phyloP scores from a whole-genome alignment of 2,888 invertebrate genomes.

The Ochropleura leucogaster region DNA sequence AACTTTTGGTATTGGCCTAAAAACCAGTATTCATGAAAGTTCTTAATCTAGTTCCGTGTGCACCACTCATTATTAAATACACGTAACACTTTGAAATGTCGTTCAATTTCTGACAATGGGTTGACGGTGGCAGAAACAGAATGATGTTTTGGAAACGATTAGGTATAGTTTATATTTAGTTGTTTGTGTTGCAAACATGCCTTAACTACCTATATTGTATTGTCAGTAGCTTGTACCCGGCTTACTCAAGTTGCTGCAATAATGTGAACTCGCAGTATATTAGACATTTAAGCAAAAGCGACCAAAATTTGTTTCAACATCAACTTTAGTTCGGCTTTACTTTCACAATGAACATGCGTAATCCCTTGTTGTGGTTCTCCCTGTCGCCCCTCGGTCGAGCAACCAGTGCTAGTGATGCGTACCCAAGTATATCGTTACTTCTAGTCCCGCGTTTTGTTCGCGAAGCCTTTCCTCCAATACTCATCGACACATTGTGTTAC shows the following conservation, averaged over 20 bases:
- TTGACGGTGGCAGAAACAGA: background rate
- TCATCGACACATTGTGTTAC: conserved; percentile 69
- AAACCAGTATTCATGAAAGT: background rate
- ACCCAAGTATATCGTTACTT: conserved; percentile 67
- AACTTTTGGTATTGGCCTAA: conserved; percentile 3
- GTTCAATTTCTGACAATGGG: background rate
- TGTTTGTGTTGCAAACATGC: too few species aligned
- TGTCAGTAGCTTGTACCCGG: background rate
- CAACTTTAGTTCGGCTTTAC: background rate
- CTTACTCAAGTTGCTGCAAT: background rate
- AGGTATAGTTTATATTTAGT: background rate
- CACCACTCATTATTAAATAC: background rate
- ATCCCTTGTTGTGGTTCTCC: background rate
- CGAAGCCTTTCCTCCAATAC: conserved; percentile 75
- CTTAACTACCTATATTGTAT: background rate
- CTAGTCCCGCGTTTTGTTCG: conserved; percentile 80
- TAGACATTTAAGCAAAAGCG: background rate
- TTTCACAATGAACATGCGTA: background rate
- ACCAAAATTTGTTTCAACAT: background rate
- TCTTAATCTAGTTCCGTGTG: background rate
- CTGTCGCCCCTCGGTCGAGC: conserved; percentile 5
- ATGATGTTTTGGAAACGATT: background rate
- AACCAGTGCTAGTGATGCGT: conserved; percentile 20
- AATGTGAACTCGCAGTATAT: background rate
- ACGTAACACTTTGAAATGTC: background rate